Evolutionary conservation across 2,113 vertebrate species (phyloP).

Genomic region (Ammodytes dubius): DNA sequence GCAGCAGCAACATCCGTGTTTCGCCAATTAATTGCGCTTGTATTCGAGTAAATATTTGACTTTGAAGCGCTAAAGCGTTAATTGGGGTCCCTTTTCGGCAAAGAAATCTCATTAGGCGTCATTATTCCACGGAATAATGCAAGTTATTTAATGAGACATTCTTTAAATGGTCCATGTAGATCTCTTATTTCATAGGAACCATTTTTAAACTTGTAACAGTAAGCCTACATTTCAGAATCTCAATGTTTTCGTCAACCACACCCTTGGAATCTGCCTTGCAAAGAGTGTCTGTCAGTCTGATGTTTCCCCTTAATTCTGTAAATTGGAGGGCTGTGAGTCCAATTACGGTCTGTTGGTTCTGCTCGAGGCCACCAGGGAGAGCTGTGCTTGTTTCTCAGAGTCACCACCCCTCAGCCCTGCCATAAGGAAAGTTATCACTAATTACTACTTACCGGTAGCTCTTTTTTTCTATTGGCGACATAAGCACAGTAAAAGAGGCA

Average conservation of each 20-base stretch:
- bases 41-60: conserved; percentile 78
- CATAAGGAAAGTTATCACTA: conserved; percentile 28
- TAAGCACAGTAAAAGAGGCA: not conserved
- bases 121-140: not conserved
- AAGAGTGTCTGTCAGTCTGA: conserved; percentile 23
- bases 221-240: not conserved
- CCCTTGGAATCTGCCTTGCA: not conserved
- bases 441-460: conserved; percentile 13
- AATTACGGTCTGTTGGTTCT: conserved; percentile 69
- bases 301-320: conserved; percentile 60
- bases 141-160: not conserved
- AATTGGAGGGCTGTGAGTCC: conserved; percentile 67
- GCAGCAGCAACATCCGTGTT: conserved; percentile 73
- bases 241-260: not conserved
- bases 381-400: conserved; percentile 66
- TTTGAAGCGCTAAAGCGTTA: conserved; percentile 63
- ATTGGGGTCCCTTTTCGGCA: conserved; percentile 53
- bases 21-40: conserved; percentile 79
- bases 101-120: conserved; percentile 1
- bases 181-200: not conserved
- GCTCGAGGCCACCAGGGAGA: conserved; percentile 78
- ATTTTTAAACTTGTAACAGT: not conserved
- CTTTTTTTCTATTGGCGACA: not conserved
- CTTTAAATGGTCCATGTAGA: not conserved
- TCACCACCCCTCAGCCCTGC: conserved; percentile 24